A percentile compares a stretch with the other conserved stretches of the same genome.
Evolutionary conservation across 2,797 vertebrate genomes (phyloP).

Genomic region (Neostethus bicornis): DNA sequence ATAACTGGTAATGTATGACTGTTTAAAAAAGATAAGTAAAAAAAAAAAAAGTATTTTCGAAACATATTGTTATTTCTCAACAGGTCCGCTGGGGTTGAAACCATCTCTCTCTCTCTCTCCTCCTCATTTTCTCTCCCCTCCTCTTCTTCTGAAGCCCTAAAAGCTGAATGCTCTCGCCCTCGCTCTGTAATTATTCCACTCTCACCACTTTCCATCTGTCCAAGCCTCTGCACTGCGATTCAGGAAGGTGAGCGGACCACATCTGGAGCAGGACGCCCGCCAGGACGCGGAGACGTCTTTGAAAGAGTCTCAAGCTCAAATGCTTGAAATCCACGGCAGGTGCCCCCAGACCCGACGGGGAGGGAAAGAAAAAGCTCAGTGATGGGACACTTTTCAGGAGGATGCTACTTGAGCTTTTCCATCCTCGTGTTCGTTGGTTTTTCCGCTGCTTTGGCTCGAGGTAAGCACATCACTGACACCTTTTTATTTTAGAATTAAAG

Average conservation of each 20-base stretch:
- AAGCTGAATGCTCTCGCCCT: conserved; percentile 35
- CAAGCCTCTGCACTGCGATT: conserved; percentile 55
- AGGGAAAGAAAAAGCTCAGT: conserved; percentile 61
- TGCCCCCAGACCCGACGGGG: conserved; percentile 62
- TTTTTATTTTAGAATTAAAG: too few relatives aligned
- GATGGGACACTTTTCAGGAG: conserved; percentile 78
- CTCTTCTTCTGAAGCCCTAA: conserved; percentile 17
- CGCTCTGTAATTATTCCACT: conserved; percentile 50
- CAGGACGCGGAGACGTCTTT: conserved; percentile 39
- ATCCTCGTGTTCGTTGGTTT: conserved; percentile 65
- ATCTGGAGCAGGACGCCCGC: conserved; percentile 27
- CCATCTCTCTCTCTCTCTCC: not conserved
- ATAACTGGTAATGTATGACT: too few relatives aligned
- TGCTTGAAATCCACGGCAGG: conserved; percentile 61
- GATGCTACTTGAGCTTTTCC: conserved; percentile 68
- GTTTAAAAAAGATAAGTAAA: too few relatives aligned
- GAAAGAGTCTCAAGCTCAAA: conserved; percentile 41
- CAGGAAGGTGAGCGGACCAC: conserved; percentile 28
- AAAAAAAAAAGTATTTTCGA: too few relatives aligned
- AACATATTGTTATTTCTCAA: conserved; percentile 39
- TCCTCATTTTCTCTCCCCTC: not conserved
- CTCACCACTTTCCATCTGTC: conserved; percentile 35
- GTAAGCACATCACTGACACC: conserved; percentile 49
- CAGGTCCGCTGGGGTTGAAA: conserved; percentile 48
- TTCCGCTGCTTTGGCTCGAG: conserved; percentile 63